Evolutionary conservation across 1,140 invertebrate genomes (phyloP), one percentile per base, ranked within the genome.

Genomic region (Cyphomyrmex costatus): DNA sequence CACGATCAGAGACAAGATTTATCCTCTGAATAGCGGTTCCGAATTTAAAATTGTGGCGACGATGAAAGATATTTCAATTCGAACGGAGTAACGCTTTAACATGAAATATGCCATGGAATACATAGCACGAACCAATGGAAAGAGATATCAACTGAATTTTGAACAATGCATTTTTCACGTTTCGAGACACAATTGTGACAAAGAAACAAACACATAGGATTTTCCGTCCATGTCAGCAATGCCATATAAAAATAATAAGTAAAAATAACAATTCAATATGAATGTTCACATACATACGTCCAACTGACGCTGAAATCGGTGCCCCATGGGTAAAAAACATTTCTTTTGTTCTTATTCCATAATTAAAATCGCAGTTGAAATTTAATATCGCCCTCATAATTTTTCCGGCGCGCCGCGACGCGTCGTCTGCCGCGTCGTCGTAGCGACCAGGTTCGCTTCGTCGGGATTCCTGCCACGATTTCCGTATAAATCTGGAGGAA

Each of bases 341-440:
- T 66, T 65, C 90, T 88, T 92, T 92, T 91, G 83, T 93, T 90
- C 36, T 46, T 60, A 73, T 92, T 90, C 65, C 90, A 90, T 92
- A 94, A 93, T 94, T 93, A 94, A 93, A 94, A 91, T 93, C 89
- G 86, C 87, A 91, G 90, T 91, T 92, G 92, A 94, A 94, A 94
- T 94, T 93, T 93, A 94, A 94, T 94, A 92, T 92, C 86, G 53
- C 63, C 87, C 87, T 90, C 88, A 89, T 91, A 92, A 94, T 92
- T 93, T 94, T 92, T 89, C 86, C 70, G n/a, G 56, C n/a, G 33
- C 51, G 5, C 36, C 30, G 36, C 33, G 21, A 10, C 77, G 74
- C 76, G 46, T 63, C 73, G 89, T 65, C 24, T 76, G 63, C 53
- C 63, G 16, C n/a, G 27, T 66, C n/a, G 27, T 66, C 66, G 51